Percentiles rank a stretch among this genome's conserved stretches.
Conservation (phyloP, 2,113 vertebrate genomes). For the Tyto alba region DNA sequence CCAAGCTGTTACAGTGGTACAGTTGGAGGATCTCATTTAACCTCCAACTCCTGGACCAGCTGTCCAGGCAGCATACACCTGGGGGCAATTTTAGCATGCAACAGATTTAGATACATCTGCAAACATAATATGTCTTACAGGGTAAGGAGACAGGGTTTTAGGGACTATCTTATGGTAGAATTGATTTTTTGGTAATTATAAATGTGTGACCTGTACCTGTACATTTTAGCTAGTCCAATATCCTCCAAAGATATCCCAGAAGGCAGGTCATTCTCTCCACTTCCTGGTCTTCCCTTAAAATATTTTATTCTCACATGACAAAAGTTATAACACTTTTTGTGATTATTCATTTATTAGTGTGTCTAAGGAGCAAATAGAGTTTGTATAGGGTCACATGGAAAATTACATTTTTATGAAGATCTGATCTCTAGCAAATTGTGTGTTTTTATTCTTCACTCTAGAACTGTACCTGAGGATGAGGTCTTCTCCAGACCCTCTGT, state of each 20-base stretch:
- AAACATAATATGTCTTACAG: not conserved
- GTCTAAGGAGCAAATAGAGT: not conserved
- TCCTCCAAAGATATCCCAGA: not conserved
- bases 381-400: not conserved
- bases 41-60: not conserved
- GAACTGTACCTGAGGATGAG: not conserved
- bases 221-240: not conserved
- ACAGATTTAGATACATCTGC: not conserved
- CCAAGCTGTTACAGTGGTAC: not conserved
- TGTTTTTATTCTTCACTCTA: not conserved
- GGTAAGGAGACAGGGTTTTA: not conserved
- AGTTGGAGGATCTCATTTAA: not conserved
- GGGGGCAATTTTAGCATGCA: not conserved
- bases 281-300: not conserved
- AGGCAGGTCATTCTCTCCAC: not conserved
- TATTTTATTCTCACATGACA: not conserved
- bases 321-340: not conserved
- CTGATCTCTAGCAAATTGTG: not conserved
- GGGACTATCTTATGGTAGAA: not conserved
- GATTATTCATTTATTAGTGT: not conserved
- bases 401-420: not conserved
- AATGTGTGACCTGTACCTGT: not conserved
- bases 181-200: not conserved
- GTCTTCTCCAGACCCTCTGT: not conserved
- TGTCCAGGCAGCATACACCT: not conserved